Base-by-base conservation (phyloP, 2,888 invertebrate genomes). In the Pandemis heparana region DNA sequence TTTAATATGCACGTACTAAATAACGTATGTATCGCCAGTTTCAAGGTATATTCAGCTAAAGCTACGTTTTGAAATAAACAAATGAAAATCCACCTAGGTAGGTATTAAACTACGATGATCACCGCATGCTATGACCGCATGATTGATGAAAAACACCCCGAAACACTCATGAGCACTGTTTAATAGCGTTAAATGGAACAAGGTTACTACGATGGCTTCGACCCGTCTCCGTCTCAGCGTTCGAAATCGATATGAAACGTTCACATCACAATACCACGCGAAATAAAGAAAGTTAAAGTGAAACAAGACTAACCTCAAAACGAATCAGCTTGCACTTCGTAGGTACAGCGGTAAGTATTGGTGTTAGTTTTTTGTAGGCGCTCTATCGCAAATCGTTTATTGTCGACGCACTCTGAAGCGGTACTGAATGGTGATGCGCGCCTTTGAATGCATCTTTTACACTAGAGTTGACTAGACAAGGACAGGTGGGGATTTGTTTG, bases 211-310 rank as follows among this genome's bases (percentile, higher is more conserved):
- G 79, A 80, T 81, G 81, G 85, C 86, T 86, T 79, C 85, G 82
- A 78, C 85, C 84, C 84, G 89, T 85, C 87, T 88, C 85, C 84
- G 89, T 85, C 87, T 88, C 85, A 81, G 83, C 83, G 81, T 83
- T 79, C 85, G 91, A 91, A 92, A 93, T 93, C 94, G 89, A 94
- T 93, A 94, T 81, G 80, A 77, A 32, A 82, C 83, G 83, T 76
- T 85, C 83, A 82, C 81, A 80, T 80, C 76, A 81, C 77, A 76
- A 39, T 59, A 79, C 75, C 80, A 79, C 77, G 79, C 78, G 78
- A 80, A 79, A 77, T 64, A 77, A 79, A 74, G 60, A 77, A 65
- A 62, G 23, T 48, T 63, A 75, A 71, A 68, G 48, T 18, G 0
- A 32, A 63, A 77, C 23, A 32, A 32, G 23, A 32, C 85, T 82